Base-by-base conservation (phyloP, 2,888 invertebrate genomes). In the Cerastoderma edule region DNA sequence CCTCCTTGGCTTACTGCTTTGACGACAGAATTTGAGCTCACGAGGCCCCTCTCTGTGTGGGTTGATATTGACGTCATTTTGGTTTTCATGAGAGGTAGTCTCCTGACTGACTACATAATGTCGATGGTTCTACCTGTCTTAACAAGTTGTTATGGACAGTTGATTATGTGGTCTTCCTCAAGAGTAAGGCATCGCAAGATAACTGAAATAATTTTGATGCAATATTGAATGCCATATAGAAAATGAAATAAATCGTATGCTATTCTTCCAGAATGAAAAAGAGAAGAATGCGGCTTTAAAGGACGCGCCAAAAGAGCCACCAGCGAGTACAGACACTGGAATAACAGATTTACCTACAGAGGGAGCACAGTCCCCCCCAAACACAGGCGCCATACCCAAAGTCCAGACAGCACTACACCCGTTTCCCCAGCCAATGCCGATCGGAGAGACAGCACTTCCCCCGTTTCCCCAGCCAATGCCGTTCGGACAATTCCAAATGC, bases 261-360 rank as follows among this genome's bases (percentile, higher is more conserved):
- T 16, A 22, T 13, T 32, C 16, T 50, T 75, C 5, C 13, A 81
- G 80, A 70, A 81, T 75, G 80, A 81, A 46, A 77, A 81, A 56
- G 80, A 81, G 50, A 81, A 77, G 57, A 81, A 77, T 72, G 80
- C 77, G 57, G 80, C 80, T 8, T 48, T 81, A 39, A 72, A 78
- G 46, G 60, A 66, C 27, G 60, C 46, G 3, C n/a, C n/a, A 30
- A 35, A 48, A 16, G 48, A 35, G 10, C n/a, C n/a, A n/a, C 19
- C 19, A 19, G n/a, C 28, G 1, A 30, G 16, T 30, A 50, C 53
- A 2, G n/a, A 24, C 32, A 63, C 44, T 13, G 13, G 13, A 13
- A 10, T 44, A 16, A 44, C 44, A 44, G 44, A 13, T 16, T 44
- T 10, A 22, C 24, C 33, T 22, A 22, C 35, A 2, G 39, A 6